Evolutionary conservation across 1,140 invertebrate genomes (phyloP), one percentile per base, ranked within the genome.

Genomic region (Ceratitis capitata): DNA sequence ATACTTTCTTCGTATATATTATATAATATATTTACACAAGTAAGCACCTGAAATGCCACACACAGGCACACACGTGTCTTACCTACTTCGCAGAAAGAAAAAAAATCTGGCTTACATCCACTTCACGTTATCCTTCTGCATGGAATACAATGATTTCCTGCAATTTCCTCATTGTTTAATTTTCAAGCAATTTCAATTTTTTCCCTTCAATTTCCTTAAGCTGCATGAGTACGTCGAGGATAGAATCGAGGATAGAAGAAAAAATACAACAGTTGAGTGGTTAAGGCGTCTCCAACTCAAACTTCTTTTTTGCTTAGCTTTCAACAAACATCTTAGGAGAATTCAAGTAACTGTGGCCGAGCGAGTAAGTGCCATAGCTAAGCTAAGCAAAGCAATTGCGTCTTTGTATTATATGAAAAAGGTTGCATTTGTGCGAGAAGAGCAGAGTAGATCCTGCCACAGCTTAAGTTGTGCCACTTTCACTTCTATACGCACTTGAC

Each of bases 101-200:
- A n/a, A n/a, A n/a, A n/a, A n/a, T n/a, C n/a, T 23, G 26, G 26
- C 23, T 61, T 26, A 61, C 26, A 5, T 29, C n/a, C 29, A 23
- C 19, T 26, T 19, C n/a, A n/a, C n/a, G n/a, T 45, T 45, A 10
- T 45, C 19, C 69, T 26, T 45, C 19, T 9, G n/a, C 9, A n/a
- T 6, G 39, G 45, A 14, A 35, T 78, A 32, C 23, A 23, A 39
- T 78, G 69, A 45, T 78, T 78, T 78, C 69, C 69, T 78, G 69
- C 69, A 78, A 78, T 78, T 78, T 78, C 69, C 69, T 78, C 39
- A 78, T 78, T 78, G 69, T 78, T 78, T 78, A 78, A 78, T 78
- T 78, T 78, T 47, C 69, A 42, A 78, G 69, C 69, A 47, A 78
- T 78, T 78, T 78, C 69, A 78, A 42, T 78, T 78, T 78, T 47